phyloP scores from a whole-genome alignment of 2,113 vertebrate genomes.

The Cavia aperea region DNA sequence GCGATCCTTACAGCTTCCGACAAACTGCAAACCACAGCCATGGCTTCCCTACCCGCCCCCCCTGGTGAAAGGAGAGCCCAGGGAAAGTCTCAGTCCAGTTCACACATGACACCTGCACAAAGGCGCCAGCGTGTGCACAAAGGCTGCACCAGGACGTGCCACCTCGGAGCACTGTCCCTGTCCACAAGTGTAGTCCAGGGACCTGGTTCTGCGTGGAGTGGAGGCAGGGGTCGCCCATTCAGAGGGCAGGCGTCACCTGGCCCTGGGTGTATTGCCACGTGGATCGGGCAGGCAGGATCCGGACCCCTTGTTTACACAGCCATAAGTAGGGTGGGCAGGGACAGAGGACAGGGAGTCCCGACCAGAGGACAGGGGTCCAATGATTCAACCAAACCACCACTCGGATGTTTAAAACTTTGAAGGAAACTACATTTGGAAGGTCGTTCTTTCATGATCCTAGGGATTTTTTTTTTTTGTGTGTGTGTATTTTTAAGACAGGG shows the following conservation, averaged over 20 bases:
- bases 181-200: slow-evolving; percentile 30
- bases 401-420: background rate
- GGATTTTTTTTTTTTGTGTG: no score
- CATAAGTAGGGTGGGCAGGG: background rate
- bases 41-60: background rate
- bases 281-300: background rate
- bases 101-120: background rate
- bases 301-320: background rate
- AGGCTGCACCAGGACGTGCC: background rate
- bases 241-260: slow-evolving; percentile 23
- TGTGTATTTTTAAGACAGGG: no score
- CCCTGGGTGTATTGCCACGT: background rate
- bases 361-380: background rate
- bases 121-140: background rate
- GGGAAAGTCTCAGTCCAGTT: slow-evolving; percentile 5
- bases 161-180: background rate
- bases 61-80: background rate
- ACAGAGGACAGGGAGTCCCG: background rate
- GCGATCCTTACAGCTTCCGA: slow-evolving; percentile 47
- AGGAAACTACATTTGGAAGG: slow-evolving; percentile 29
- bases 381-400: background rate
- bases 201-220: slow-evolving; percentile 38
- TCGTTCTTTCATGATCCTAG: background rate
- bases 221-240: background rate
- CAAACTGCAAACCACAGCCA: slow-evolving; percentile 26